These are phyloP conservation scores for Mastigias papua DNA, from an alignment of 30 jellyfish, hydroid and myxozoan species.

Conservation along the genomic window DNA sequence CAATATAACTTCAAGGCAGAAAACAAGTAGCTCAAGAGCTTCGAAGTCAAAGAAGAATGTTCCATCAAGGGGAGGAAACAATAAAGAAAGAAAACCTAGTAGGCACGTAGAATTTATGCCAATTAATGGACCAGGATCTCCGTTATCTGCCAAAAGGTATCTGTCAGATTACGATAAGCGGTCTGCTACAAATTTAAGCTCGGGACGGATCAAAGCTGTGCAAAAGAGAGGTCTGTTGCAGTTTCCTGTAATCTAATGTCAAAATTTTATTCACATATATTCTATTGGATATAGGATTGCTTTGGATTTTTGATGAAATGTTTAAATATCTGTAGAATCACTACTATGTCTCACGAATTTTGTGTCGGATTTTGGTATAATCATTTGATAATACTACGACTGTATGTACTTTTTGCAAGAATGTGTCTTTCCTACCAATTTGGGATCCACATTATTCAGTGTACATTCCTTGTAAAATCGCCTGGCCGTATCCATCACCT, in stretches of 20 bases:
- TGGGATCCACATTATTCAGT: too few relatives aligned
- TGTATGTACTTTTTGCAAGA: too few relatives aligned
- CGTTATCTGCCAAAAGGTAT: constrained; percentile 53
- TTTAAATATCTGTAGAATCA: too few relatives aligned
- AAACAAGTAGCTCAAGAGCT: constrained; percentile 6
- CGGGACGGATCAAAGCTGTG: constrained; percentile 10
- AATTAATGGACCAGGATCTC: constrained; percentile 53
- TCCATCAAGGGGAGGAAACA: constrained; percentile 2
- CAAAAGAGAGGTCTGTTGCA: constrained; percentile 79
- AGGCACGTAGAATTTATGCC: constrained; percentile 55
- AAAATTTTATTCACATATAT: background rate
- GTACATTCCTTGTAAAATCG: too few relatives aligned
- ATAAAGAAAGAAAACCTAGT: constrained; percentile 1
- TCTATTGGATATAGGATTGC: background rate
- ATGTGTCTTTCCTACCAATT: too few relatives aligned
- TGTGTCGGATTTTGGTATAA: too few relatives aligned
- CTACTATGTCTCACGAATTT: too few relatives aligned
- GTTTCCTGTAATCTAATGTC: constrained; percentile 67
- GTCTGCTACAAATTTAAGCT: constrained; percentile 4
- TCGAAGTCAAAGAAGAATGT: background rate
- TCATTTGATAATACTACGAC: too few relatives aligned
- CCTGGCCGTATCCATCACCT: too few relatives aligned
- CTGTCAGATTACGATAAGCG: constrained; percentile 36
- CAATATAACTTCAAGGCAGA: constrained; percentile 4
- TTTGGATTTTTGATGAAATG: background rate